phyloP scores from a whole-genome alignment of 2,113 vertebrate species.

The Nothocercus julius region DNA sequence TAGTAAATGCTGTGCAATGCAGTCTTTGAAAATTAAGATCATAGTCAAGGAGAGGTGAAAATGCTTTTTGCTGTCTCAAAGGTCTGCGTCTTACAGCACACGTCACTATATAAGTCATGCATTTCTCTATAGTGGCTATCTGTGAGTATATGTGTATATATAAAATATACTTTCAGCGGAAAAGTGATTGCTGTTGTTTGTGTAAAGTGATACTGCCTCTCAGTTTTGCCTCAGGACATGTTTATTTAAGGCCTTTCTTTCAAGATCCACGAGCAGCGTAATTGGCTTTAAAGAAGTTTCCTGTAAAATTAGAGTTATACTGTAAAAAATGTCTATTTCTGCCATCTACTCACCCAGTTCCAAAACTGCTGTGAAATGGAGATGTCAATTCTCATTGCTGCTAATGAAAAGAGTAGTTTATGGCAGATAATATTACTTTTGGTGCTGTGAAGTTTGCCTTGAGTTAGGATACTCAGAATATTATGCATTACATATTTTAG shows the following conservation, averaged over 20 bases:
- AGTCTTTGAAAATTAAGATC: constrained; percentile 64
- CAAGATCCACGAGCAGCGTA: neutral
- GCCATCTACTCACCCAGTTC: neutral
- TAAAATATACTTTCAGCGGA: neutral
- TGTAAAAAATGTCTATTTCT: neutral
- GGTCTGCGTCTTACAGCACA: neutral
- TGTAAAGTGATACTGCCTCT: neutral
- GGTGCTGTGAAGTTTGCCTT: constrained; percentile 64
- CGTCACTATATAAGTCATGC: neutral
- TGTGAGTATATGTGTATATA: neutral
- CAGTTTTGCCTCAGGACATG: neutral
- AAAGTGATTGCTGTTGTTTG: neutral
- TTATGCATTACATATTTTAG: constrained; percentile 34
- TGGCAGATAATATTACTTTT: constrained; percentile 63
- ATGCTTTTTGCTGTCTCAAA: neutral
- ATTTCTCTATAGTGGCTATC: neutral
- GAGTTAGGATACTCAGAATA: constrained; percentile 39
- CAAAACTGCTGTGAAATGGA: constrained; percentile 30
- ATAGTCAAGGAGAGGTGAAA: neutral
- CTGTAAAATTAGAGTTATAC: constrained; percentile 30
- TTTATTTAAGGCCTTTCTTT: constrained; percentile 31
- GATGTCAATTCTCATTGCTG: constrained; percentile 12
- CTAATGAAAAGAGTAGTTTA: constrained; percentile 42
- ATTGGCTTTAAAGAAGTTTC: constrained; percentile 38
- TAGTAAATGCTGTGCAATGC: constrained; percentile 52